phyloP scores from a whole-genome alignment of 2,888 invertebrate genomes.

The Euphydryas editha region DNA sequence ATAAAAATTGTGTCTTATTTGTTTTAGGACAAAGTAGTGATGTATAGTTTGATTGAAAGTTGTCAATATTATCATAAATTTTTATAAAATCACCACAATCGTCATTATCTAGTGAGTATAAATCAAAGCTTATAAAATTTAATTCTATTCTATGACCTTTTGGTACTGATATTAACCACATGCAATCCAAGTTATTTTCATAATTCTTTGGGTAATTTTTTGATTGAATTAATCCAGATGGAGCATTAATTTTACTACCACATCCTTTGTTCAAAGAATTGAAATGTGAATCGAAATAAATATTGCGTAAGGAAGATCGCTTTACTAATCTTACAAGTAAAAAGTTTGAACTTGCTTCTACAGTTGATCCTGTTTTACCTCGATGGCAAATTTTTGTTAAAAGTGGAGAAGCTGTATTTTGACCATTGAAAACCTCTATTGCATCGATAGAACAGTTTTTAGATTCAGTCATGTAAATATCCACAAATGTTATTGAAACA shows the following conservation, averaged over 20 bases:
- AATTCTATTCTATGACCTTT: slow-evolving; percentile 87
- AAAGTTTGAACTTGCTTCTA: slow-evolving; percentile 87
- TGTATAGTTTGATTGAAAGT: slow-evolving; percentile 69
- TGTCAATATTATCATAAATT: slow-evolving; percentile 61
- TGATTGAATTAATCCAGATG: slow-evolving; percentile 88
- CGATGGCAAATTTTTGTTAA: slow-evolving; percentile 85
- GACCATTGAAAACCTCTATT: slow-evolving; percentile 87
- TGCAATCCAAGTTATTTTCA: slow-evolving; percentile 88
- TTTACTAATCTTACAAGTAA: slow-evolving; percentile 87
- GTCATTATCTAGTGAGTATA: slow-evolving; percentile 80
- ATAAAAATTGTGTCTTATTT: slow-evolving; percentile 64
- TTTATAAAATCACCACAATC: slow-evolving; percentile 60
- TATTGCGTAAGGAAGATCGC: slow-evolving; percentile 81
- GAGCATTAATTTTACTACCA: slow-evolving; percentile 87
- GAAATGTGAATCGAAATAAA: slow-evolving; percentile 85
- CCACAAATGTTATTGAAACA: slow-evolving; percentile 85
- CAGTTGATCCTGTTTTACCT: slow-evolving; percentile 50
- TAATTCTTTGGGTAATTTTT: slow-evolving; percentile 93
- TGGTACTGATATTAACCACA: slow-evolving; percentile 89
- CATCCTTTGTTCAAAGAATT: slow-evolving; percentile 81
- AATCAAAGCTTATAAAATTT: slow-evolving; percentile 86
- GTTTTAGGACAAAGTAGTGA: slow-evolving; percentile 75
- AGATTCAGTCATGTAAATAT: slow-evolving; percentile 85
- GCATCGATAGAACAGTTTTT: slow-evolving; percentile 85
- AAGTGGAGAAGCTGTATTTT: slow-evolving; percentile 81